A percentile compares a stretch with the other conserved stretches of the same genome.
Conservation (phyloP, 92 coral and sea anemone species). For the Isaurus tuberculatus region DNA sequence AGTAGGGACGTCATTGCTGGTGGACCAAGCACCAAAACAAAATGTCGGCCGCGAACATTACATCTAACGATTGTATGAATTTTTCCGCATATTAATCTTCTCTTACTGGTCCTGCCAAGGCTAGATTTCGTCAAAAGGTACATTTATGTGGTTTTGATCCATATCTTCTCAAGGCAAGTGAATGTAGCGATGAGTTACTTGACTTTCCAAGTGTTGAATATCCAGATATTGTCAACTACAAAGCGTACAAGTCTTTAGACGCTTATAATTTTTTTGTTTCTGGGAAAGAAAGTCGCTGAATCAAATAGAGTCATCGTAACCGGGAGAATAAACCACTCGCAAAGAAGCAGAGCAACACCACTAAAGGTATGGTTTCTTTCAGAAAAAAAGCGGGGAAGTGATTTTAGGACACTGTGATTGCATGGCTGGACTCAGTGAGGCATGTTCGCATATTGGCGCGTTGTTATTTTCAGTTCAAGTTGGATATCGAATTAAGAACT, state of each 20-base stretch:
- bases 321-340: constrained; percentile 57
- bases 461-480: constrained; percentile 18
- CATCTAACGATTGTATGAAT: not conserved
- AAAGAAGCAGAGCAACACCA: constrained; percentile 48
- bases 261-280: constrained; percentile 64
- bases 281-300: constrained; percentile 42
- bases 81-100: not conserved
- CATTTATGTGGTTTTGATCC: constrained; percentile 7
- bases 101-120: not conserved
- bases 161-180: not conserved
- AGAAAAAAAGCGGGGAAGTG: constrained; percentile 49
- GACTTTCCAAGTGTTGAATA: constrained; percentile 1
- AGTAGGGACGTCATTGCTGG: not conserved
- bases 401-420: constrained; percentile 49
- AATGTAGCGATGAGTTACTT: not conserved
- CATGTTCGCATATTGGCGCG: constrained; percentile 3
- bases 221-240: constrained; percentile 8
- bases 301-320: constrained; percentile 46
- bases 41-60: not conserved
- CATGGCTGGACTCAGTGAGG: constrained; percentile 43
- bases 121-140: not conserved
- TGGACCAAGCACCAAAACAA: not conserved
- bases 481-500: not conserved
- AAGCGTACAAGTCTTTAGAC: constrained; percentile 58
- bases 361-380: constrained; percentile 53